A percentile compares a stretch with the other conserved stretches of the same genome.
phyloP scores from a whole-genome alignment of 2,797 vertebrate genomes.

The Diceros bicornis region DNA sequence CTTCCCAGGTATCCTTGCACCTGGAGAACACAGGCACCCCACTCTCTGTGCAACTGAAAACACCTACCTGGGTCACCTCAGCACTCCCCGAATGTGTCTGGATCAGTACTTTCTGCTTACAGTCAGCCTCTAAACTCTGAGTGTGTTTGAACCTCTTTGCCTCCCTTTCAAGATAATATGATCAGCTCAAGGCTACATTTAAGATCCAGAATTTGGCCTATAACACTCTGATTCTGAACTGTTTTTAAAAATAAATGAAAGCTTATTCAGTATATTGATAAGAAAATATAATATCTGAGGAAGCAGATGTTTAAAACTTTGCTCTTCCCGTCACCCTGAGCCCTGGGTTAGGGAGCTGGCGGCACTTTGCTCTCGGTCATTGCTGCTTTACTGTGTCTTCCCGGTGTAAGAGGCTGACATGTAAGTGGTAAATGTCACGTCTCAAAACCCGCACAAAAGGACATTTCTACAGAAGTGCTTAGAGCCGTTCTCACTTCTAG shows the following conservation, averaged over 20 bases:
- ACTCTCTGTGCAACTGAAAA: neutral
- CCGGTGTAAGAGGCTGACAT: slow-evolving; percentile 33
- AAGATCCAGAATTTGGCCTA: neutral
- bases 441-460: slow-evolving; percentile 25
- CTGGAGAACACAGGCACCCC: too few species aligned
- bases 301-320: neutral
- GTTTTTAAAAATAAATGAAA: neutral
- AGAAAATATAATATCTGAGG: neutral
- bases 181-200: neutral
- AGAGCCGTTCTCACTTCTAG: slow-evolving; percentile 19
- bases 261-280: neutral
- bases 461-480: neutral
- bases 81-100: neutral
- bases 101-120: neutral
- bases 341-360: neutral
- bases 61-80: neutral
- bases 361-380: neutral
- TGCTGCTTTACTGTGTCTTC: neutral
- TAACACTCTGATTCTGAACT: neutral
- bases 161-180: neutral
- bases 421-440: slow-evolving; percentile 64
- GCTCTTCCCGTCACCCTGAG: too few species aligned
- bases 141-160: neutral
- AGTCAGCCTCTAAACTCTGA: neutral
- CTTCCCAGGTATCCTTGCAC: neutral